Conservation (phyloP, 2,113 vertebrate species). For the Ondatra zibethicus region DNA sequence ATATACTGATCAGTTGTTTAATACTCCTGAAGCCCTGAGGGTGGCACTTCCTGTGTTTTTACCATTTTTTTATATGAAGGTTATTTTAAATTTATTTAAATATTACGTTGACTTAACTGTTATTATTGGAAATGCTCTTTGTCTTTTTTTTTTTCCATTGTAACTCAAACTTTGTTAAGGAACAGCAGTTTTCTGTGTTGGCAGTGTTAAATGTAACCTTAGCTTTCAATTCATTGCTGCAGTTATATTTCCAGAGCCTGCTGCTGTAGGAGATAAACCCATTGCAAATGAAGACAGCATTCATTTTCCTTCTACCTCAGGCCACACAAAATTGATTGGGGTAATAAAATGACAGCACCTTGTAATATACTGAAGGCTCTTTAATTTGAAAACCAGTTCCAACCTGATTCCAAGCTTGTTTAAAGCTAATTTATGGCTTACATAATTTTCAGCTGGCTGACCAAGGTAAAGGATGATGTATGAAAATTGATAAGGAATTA, state of each 20-base stretch:
- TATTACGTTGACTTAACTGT: neutral
- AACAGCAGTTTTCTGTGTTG: constrained; percentile 73
- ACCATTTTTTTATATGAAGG: neutral
- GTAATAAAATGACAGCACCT: constrained; percentile 94
- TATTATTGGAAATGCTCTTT: constrained; percentile 18
- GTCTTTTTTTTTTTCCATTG: neutral
- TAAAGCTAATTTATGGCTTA: constrained; percentile 93
- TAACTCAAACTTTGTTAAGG: constrained; percentile 67
- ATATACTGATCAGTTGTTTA: neutral
- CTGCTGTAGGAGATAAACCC: constrained; percentile 94
- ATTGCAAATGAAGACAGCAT: constrained; percentile 89
- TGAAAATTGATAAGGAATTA: constrained; percentile 86
- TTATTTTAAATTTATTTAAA: constrained; percentile 61
- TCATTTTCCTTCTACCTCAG: constrained; percentile 88
- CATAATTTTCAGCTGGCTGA: constrained; percentile 84
- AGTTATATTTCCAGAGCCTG: constrained; percentile 90
- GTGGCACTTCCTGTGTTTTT: neutral
- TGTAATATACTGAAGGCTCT: constrained; percentile 91
- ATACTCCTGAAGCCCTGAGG: constrained; percentile 4
- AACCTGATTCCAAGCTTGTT: constrained; percentile 91
- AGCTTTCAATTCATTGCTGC: constrained; percentile 89
- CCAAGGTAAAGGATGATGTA: constrained; percentile 86
- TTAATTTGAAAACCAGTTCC: constrained; percentile 92
- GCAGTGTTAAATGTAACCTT: constrained; percentile 86
- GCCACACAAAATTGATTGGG: constrained; percentile 92